These are phyloP conservation scores for Calameuta pallipes DNA, from an alignment of 2,888 invertebrate species.

Conservation along the genomic window DNA sequence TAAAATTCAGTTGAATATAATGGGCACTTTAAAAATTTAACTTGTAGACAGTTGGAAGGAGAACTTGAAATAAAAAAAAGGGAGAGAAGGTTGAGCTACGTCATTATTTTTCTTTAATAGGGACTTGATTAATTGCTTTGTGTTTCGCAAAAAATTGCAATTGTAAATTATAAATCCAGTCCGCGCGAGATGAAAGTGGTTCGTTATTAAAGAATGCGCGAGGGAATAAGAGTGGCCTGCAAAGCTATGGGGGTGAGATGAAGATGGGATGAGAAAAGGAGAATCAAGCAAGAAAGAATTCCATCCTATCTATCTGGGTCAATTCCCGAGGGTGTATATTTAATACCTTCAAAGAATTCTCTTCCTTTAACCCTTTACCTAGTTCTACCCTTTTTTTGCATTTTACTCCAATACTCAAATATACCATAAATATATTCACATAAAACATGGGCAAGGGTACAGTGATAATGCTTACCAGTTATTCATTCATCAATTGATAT, in stretches of 20 bases:
- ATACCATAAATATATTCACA: not conserved
- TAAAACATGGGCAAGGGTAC: not conserved
- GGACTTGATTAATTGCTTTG: not conserved
- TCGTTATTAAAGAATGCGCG: conserved; percentile 44
- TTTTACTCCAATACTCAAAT: not conserved
- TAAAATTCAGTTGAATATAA: not conserved
- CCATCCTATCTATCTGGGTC: conserved; percentile 13
- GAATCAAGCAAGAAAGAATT: conserved; percentile 23
- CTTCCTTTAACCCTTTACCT: not conserved
- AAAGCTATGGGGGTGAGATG: conserved; percentile 12
- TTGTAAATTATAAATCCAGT: conserved; percentile 1
- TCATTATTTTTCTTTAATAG: not conserved
- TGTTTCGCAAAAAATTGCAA: not conserved
- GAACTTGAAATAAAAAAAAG: not conserved
- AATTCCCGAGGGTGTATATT: conserved; percentile 13
- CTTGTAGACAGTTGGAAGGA: not conserved
- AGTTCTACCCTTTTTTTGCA: not conserved
- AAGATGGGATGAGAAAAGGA: conserved; percentile 25
- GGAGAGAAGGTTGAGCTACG: not conserved
- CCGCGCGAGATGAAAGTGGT: conserved; percentile 40
- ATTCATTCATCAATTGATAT: not conserved
- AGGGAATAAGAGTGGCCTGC: conserved; percentile 28
- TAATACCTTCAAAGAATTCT: not conserved
- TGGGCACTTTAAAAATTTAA: not conserved
- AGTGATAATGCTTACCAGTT: not conserved